phyloP scores from a whole-genome alignment of 2,888 invertebrate genomes.

The Tinea semifulvella region DNA sequence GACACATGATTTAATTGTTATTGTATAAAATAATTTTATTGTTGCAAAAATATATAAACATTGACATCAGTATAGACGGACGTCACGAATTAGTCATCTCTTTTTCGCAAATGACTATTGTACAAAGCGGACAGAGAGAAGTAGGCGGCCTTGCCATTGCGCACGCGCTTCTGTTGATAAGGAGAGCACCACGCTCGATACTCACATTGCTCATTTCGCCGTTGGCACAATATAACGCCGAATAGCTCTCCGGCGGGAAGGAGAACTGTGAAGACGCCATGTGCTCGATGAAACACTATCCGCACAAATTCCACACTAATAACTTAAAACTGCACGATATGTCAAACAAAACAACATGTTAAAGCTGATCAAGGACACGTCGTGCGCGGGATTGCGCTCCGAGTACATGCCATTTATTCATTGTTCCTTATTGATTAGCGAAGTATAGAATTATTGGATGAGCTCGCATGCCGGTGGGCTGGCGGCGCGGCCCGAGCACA shows the following conservation, averaged over 20 bases:
- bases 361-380: background rate
- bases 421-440: constrained; percentile 41
- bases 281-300: background rate
- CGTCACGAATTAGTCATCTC: background rate
- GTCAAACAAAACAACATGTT: background rate
- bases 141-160: constrained; percentile 36
- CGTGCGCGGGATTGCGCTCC: constrained; percentile 14
- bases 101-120: background rate
- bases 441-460: constrained; percentile 9
- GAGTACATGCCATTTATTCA: constrained; percentile 28
- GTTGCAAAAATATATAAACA: constrained; percentile 50
- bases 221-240: constrained; percentile 46
- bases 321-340: background rate
- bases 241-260: constrained; percentile 57
- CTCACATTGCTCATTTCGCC: constrained; percentile 44
- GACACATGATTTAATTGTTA: constrained; percentile 9
- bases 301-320: background rate
- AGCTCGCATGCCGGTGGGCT: constrained; percentile 16
- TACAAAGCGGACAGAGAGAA: constrained; percentile 28
- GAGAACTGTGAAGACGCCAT: constrained; percentile 44
- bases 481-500: constrained; percentile 13
- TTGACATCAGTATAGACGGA: too few relatives aligned
- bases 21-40: constrained; percentile 28
- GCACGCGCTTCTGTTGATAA: constrained; percentile 28
- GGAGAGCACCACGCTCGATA: constrained; percentile 32